Conservation (phyloP, 35 echinoderm and acorn worm genomes). For the Amphiura filiformis region DNA sequence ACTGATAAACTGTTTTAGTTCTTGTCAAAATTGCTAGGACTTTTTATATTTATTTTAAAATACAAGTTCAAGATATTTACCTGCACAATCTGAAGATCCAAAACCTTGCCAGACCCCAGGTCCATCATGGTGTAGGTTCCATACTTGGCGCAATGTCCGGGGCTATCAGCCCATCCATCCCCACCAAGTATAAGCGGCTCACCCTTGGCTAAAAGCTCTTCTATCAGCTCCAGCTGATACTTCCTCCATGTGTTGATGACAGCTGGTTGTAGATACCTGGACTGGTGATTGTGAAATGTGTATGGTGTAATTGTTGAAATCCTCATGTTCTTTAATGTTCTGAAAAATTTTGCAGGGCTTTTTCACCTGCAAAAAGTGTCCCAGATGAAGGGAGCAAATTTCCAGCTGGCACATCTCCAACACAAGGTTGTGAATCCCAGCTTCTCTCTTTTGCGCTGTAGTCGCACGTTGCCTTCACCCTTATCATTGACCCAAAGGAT, state of each 20-base stretch:
- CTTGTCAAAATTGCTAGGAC: neutral
- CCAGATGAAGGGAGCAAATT: conserved; percentile 28
- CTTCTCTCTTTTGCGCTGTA: neutral
- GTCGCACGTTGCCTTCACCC: neutral
- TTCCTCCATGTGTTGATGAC: neutral
- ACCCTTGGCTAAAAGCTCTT: neutral
- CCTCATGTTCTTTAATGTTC: conserved; percentile 23
- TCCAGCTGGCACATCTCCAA: conserved; percentile 22
- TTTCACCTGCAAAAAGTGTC: conserved; percentile 31
- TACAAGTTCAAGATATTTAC: conserved; percentile 16
- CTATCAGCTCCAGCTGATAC: neutral
- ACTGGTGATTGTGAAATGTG: conserved; percentile 34
- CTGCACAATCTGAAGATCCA: conserved; percentile 66
- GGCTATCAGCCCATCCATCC: conserved; percentile 69
- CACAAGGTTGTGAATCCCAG: conserved; percentile 37
- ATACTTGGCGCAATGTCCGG: conserved; percentile 75
- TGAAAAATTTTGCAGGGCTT: conserved; percentile 17
- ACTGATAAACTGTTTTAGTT: no score
- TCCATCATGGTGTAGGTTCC: conserved; percentile 59
- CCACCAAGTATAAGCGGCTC: conserved; percentile 40
- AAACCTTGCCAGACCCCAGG: conserved; percentile 45
- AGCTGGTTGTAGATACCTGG: conserved; percentile 26
- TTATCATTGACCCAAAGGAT: neutral
- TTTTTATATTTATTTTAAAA: neutral
- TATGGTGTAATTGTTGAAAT: neutral